A percentile compares a stretch with the other conserved stretches of the same genome.
These are phyloP conservation scores for Drosophila setosimentum DNA, from an alignment of 2,888 invertebrate genomes.

Conservation along the genomic window DNA sequence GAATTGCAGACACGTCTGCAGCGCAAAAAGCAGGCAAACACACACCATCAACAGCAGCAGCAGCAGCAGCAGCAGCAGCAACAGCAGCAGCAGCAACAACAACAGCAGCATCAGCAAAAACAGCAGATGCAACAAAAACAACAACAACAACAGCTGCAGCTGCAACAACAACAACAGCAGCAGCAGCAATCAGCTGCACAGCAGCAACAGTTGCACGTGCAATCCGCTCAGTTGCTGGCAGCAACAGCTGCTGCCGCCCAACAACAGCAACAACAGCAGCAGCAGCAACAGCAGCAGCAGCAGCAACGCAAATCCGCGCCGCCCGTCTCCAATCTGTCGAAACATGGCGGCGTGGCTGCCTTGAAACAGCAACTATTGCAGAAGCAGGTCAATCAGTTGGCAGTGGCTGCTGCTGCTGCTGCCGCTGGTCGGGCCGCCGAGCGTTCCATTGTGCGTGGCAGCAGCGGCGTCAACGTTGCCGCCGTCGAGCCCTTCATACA, in stretches of 20 bases:
- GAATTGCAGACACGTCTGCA: conserved; percentile 96
- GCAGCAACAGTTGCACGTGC: conserved; percentile 61
- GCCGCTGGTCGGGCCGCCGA: conserved; percentile 65
- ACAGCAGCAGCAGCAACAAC: conserved; percentile 58
- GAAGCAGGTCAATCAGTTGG: conserved; percentile 75
- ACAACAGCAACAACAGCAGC: conserved; percentile 20
- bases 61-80: conserved; percentile 68
- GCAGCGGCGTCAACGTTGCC: conserved; percentile 90
- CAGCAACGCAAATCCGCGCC: conserved; percentile 53
- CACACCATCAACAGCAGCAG: conserved; percentile 76
- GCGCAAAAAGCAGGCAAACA: conserved; percentile 91
- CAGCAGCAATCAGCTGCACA: conserved; percentile 58
- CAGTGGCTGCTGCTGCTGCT: conserved; percentile 65
- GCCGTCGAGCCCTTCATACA: conserved; percentile 95
- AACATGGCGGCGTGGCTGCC: conserved; percentile 79
- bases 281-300: conserved; percentile 48
- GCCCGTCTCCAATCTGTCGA: conserved; percentile 53
- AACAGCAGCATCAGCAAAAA: conserved; percentile 50
- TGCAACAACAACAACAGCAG: neutral
- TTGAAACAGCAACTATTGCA: conserved; percentile 81
- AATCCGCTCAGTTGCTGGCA: conserved; percentile 58
- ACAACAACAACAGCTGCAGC: neutral
- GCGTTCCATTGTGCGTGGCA: conserved; percentile 83
- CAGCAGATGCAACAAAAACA: conserved; percentile 57
- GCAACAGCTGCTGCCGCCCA: conserved; percentile 54